A percentile compares a stretch with the other conserved stretches of the same genome.
phyloP scores from a whole-genome alignment of 1,140 invertebrate species.

The Drosophila paulistorum region DNA sequence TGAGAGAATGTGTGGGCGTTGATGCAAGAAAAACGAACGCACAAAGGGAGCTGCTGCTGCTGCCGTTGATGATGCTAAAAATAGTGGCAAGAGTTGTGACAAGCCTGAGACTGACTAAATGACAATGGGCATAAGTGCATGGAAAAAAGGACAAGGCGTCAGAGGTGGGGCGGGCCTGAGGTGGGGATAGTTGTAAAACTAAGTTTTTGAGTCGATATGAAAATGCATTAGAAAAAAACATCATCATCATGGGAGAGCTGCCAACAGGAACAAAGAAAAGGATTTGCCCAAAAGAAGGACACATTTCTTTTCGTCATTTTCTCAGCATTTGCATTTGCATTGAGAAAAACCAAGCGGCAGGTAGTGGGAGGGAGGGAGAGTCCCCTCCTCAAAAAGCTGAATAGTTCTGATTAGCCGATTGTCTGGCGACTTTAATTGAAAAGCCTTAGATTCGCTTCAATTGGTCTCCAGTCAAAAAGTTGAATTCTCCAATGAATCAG shows the following conservation, averaged over 20 bases:
- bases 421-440: conserved; percentile 63
- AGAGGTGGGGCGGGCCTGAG: background rate
- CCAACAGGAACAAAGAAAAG: conserved; percentile 66
- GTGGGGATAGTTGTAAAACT: conserved; percentile 55
- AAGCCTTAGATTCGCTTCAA: conserved; percentile 61
- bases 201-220: conserved; percentile 73
- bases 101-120: conserved; percentile 76
- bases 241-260: conserved; percentile 25
- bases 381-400: conserved; percentile 46
- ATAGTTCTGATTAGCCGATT: conserved; percentile 51
- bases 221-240: conserved; percentile 67
- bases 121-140: conserved; percentile 71
- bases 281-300: conserved; percentile 76
- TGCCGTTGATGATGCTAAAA: conserved; percentile 36
- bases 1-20: conserved; percentile 52
- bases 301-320: conserved; percentile 44
- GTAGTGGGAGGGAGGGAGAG: conserved; percentile 1
- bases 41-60: conserved; percentile 40
- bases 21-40: conserved; percentile 56
- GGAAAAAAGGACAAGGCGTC: conserved; percentile 46
- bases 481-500: conserved; percentile 52
- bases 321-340: conserved; percentile 50
- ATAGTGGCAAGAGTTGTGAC: conserved; percentile 70
- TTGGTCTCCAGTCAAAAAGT: conserved; percentile 66
- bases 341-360: background rate